Conservation (phyloP, 2,113 vertebrate genomes). For the Triplophysa siluroides region DNA sequence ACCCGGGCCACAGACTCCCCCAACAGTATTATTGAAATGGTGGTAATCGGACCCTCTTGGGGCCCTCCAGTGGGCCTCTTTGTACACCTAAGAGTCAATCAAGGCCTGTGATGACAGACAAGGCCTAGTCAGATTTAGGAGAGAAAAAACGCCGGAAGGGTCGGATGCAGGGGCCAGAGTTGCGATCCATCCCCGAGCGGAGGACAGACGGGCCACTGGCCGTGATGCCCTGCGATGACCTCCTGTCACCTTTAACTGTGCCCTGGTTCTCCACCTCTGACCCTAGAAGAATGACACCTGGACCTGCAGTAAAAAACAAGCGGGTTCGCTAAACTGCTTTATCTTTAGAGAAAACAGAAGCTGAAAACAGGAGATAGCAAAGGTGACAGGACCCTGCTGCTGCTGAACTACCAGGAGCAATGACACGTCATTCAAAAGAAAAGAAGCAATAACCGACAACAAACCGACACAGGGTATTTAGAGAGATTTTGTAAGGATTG, state of each 20-base stretch:
- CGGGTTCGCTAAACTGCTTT: background rate
- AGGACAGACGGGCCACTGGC: slow-evolving; percentile 63
- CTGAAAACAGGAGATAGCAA: slow-evolving; percentile 7
- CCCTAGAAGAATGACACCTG: slow-evolving; percentile 36
- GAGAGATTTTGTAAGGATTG: too few species aligned
- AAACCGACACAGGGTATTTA: too few species aligned
- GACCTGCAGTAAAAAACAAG: slow-evolving; percentile 25
- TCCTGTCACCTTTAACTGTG: slow-evolving; percentile 59
- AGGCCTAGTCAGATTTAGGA: slow-evolving; percentile 68
- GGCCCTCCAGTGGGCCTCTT: slow-evolving; percentile 69
- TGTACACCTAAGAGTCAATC: slow-evolving; percentile 76
- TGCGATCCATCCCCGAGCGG: slow-evolving; percentile 47
- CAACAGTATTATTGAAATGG: slow-evolving; percentile 66
- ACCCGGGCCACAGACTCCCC: slow-evolving; percentile 60
- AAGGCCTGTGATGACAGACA: slow-evolving; percentile 72
- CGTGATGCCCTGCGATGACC: slow-evolving; percentile 65
- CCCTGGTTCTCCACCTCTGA: slow-evolving; percentile 40
- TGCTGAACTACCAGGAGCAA: too few species aligned
- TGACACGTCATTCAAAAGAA: too few species aligned
- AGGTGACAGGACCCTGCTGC: background rate
- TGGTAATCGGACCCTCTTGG: slow-evolving; percentile 73
- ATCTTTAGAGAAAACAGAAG: background rate
- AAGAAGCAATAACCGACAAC: too few species aligned
- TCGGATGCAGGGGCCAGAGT: slow-evolving; percentile 61
- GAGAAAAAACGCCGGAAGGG: slow-evolving; percentile 64